A percentile compares a stretch with the other conserved stretches of the same genome.
Conservation (phyloP, 53 echinoderm and acorn worm genomes). For the Antedon mediterranea region DNA sequence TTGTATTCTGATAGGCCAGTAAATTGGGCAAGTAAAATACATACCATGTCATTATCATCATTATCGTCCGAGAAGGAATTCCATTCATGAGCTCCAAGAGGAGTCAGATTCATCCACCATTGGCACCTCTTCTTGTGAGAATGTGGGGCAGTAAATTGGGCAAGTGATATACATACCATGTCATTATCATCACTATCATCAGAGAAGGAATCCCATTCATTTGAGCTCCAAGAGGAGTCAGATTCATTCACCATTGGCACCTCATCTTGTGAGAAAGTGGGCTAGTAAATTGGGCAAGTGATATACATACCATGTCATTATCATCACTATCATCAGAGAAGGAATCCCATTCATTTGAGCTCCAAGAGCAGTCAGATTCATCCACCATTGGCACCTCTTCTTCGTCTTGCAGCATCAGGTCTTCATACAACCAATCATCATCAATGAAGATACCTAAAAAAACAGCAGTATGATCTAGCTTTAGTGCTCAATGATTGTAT, state of each 20-base stretch:
- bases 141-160: constrained; percentile 29
- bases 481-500: too few relatives aligned
- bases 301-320: constrained; percentile 72
- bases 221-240: constrained; percentile 65
- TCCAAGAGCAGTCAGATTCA: constrained; percentile 87
- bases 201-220: constrained; percentile 83
- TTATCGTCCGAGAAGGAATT: constrained; percentile 77
- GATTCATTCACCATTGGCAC: constrained; percentile 24
- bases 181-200: constrained; percentile 77
- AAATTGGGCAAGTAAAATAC: too few relatives aligned
- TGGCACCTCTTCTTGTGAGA: constrained; percentile 61
- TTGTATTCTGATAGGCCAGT: constrained; percentile 18
- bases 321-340: constrained; percentile 76
- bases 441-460: constrained; percentile 74
- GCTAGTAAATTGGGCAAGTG: too few relatives aligned
- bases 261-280: constrained; percentile 52
- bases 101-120: constrained; percentile 6
- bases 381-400: constrained; percentile 55
- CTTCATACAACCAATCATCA: constrained; percentile 90
- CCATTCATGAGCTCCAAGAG: constrained; percentile 97
- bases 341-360: constrained; percentile 86
- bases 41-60: constrained; percentile 67
- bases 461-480: neutral
- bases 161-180: constrained; percentile 71
- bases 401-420: constrained; percentile 54